These are phyloP conservation scores for Rhinichthys klamathensis DNA, from an alignment of 2,113 vertebrate genomes.

Conservation along the genomic window DNA sequence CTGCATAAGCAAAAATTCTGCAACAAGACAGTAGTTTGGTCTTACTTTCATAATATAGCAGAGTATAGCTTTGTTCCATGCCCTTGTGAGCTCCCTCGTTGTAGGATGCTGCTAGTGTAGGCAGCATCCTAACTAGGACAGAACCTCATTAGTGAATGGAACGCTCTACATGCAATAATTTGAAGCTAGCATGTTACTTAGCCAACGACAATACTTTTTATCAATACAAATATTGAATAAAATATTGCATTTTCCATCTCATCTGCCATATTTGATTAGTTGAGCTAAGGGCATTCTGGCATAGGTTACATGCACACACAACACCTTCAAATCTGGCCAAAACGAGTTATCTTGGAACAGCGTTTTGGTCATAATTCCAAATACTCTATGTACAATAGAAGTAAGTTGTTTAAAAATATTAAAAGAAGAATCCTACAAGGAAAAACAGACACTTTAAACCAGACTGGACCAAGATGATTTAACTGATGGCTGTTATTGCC, in stretches of 20 bases:
- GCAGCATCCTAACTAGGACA: neutral
- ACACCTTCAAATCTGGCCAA: neutral
- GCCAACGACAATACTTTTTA: neutral
- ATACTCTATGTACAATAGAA: neutral
- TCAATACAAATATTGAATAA: neutral
- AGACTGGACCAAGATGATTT: constrained; percentile 24
- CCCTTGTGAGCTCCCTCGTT: neutral
- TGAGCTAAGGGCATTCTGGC: neutral
- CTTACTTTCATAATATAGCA: neutral
- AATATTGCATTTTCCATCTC: neutral
- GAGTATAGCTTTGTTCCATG: neutral
- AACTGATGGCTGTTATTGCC: constrained; percentile 35
- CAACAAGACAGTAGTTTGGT: too few species aligned
- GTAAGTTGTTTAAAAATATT: neutral
- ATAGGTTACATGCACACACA: neutral
- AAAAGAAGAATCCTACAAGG: neutral
- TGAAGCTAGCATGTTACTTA: neutral
- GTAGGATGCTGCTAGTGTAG: neutral
- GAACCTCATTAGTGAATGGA: neutral
- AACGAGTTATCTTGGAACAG: neutral
- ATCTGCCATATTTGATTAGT: neutral
- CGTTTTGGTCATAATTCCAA: neutral
- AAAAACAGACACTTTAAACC: constrained; percentile 35
- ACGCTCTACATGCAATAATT: neutral
- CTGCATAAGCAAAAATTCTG: neutral